These are phyloP conservation scores for Eupithecia centaureata DNA, from an alignment of 2,888 invertebrate species.

Conservation along the genomic window DNA sequence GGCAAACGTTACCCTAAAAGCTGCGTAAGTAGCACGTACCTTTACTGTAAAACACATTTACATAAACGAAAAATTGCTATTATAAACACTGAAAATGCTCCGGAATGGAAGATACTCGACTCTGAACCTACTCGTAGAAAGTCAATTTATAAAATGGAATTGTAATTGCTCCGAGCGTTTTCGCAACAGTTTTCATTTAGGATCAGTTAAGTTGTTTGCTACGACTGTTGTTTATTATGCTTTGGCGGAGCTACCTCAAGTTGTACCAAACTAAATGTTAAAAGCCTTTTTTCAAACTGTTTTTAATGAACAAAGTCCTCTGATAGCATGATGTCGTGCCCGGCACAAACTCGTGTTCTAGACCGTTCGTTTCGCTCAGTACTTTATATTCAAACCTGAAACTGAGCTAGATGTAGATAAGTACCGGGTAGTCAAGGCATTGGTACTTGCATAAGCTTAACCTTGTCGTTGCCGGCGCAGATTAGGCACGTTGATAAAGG, in stretches of 20 bases:
- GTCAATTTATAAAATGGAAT: slow-evolving; percentile 55
- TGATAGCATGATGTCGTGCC: slow-evolving; percentile 27
- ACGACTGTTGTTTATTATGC: slow-evolving; percentile 30
- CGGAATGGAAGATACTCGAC: slow-evolving; percentile 31
- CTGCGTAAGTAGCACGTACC: slow-evolving; percentile 24
- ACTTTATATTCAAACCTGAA: slow-evolving; percentile 22
- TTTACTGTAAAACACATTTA: slow-evolving; percentile 36
- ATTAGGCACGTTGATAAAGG: neutral
- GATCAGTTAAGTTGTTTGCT: slow-evolving; percentile 30
- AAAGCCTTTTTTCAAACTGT: slow-evolving; percentile 8
- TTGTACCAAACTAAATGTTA: slow-evolving; percentile 1
- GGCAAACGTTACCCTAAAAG: slow-evolving; percentile 24
- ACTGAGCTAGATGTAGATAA: slow-evolving; percentile 18
- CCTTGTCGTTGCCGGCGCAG: slow-evolving; percentile 11
- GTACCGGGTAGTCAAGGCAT: slow-evolving; percentile 15
- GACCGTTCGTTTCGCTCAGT: slow-evolving; percentile 26
- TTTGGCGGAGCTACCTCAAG: neutral
- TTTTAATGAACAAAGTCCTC: slow-evolving; percentile 15
- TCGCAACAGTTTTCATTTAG: slow-evolving; percentile 41
- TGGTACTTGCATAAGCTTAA: slow-evolving; percentile 13
- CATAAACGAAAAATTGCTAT: slow-evolving; percentile 45
- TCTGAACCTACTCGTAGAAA: slow-evolving; percentile 45
- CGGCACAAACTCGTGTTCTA: slow-evolving; percentile 23
- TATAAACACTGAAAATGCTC: slow-evolving; percentile 42
- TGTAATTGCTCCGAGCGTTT: slow-evolving; percentile 44